Evolutionary conservation across 2,797 vertebrate species (phyloP).

Genomic region (Gymnothorax javanicus): DNA sequence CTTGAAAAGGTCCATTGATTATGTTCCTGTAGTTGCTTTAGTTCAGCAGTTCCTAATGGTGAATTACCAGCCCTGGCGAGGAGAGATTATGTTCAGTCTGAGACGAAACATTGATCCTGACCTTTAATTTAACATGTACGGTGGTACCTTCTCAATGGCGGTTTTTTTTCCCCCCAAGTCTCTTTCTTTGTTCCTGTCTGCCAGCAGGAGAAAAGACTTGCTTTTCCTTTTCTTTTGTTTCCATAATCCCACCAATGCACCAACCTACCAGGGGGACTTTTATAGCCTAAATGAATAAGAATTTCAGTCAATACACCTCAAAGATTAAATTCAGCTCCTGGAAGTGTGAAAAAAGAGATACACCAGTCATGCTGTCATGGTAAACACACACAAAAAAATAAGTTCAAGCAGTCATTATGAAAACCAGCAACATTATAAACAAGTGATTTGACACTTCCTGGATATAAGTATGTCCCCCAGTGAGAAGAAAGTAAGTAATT

Average conservation of each 20-base stretch:
- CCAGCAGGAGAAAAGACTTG: background rate
- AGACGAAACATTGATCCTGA: background rate
- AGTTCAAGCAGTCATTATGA: background rate
- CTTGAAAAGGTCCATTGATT: background rate
- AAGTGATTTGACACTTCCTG: background rate
- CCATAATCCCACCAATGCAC: background rate
- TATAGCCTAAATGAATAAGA: background rate
- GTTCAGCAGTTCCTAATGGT: background rate
- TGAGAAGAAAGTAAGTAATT: background rate
- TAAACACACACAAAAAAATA: background rate
- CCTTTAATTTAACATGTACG: conserved; percentile 2
- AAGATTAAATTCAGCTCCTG: background rate
- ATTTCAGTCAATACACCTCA: background rate
- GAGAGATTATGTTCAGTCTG: background rate
- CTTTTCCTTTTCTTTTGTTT: background rate
- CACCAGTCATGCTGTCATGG: background rate
- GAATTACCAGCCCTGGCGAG: background rate
- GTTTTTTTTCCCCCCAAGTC: background rate
- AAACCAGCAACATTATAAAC: background rate
- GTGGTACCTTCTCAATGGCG: background rate
- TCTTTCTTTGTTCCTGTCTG: background rate
- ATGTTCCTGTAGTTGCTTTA: background rate
- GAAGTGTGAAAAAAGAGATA: background rate
- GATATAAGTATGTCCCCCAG: background rate
- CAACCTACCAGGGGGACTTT: background rate